These are phyloP conservation scores for Seira sanloemensis DNA, from an alignment of 2,888 invertebrate genomes.

Conservation along the genomic window DNA sequence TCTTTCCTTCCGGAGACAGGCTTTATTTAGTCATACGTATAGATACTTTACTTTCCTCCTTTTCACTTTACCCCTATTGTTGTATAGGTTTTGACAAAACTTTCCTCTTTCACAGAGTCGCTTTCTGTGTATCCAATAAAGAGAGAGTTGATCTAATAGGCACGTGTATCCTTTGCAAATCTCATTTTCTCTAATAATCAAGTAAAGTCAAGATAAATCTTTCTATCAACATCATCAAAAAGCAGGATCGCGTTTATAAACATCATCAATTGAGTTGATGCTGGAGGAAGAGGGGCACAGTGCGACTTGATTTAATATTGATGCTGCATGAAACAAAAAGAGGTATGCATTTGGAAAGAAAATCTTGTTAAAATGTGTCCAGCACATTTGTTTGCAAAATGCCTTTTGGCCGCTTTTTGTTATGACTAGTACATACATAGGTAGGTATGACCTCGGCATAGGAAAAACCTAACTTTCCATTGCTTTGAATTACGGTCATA, in stretches of 20 bases:
- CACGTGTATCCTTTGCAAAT: neutral
- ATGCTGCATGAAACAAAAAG: neutral
- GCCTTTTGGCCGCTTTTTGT: no score
- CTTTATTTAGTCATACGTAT: neutral
- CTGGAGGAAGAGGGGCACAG: neutral
- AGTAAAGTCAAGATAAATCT: neutral
- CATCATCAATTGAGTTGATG: neutral
- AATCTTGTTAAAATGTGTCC: no score
- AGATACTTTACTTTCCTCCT: neutral
- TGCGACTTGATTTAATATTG: neutral
- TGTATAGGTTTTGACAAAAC: neutral
- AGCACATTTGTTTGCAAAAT: no score
- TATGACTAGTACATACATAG: no score
- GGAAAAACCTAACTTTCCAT: no score
- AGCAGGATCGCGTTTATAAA: conserved; percentile 4
- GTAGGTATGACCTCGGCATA: no score
- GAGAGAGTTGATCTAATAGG: neutral
- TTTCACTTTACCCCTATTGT: neutral
- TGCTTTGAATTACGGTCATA: no score
- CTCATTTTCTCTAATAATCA: neutral
- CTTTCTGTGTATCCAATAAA: no score
- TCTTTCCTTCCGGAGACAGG: no score
- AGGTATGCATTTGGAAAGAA: no score
- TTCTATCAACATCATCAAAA: conserved; percentile 1
- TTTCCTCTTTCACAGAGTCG: neutral